A percentile compares a stretch with the other conserved stretches of the same genome.
These are phyloP conservation scores for Macrotus californicus DNA, from an alignment of 2,113 vertebrate species.

Conservation along the genomic window DNA sequence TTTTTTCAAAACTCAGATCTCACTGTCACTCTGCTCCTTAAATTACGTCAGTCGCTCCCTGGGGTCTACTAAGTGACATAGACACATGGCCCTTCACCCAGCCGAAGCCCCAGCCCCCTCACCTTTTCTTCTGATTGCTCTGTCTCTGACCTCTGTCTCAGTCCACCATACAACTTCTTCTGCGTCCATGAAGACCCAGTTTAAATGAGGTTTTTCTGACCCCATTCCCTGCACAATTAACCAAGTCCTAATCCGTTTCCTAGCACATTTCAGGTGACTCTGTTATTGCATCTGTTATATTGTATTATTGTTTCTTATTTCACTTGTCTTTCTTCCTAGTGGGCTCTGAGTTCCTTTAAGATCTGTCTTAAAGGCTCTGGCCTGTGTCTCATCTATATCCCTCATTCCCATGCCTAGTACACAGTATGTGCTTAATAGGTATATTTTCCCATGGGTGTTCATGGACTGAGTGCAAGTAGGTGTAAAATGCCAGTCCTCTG, in stretches of 20 bases:
- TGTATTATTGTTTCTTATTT: neutral
- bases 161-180: neutral
- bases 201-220: neutral
- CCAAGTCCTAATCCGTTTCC: neutral
- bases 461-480: neutral
- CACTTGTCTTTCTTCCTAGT: neutral
- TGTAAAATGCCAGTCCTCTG: neutral
- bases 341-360: neutral
- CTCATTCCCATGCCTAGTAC: neutral
- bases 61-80: neutral
- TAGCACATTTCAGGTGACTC: neutral
- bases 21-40: neutral
- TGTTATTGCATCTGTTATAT: neutral
- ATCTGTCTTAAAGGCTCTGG: too few species aligned
- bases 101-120: neutral
- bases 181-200: neutral
- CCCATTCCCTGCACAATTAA: neutral
- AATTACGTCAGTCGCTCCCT: neutral
- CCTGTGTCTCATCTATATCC: too few species aligned
- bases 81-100: neutral
- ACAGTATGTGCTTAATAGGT: neutral
- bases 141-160: neutral
- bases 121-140: neutral
- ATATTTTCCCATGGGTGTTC: neutral
- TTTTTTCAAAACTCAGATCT: neutral